Evolutionary conservation across 2,797 vertebrate species (phyloP), one percentile per base, ranked within the genome.

Genomic region (Falco cherrug): DNA sequence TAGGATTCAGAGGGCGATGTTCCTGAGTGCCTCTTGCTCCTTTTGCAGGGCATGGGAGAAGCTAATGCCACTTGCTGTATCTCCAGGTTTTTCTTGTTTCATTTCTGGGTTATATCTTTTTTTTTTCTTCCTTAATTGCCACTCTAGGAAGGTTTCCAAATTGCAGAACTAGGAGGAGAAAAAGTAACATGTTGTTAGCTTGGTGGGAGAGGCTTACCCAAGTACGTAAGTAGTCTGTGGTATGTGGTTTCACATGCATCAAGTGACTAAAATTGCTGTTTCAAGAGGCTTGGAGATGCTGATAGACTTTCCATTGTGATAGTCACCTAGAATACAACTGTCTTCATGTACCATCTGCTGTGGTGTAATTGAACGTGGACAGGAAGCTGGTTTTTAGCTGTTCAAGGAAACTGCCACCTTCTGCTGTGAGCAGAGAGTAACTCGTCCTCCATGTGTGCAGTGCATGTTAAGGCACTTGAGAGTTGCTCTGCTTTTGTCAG

Each of bases 121-220:
- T 63, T 15, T 15, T 5, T 5, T 16, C 29, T 8, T 7, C 16
- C 51, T 73, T 90, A 92, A 73, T 90, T 92, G 71, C 45, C 26
- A 29, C 51, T 84, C 28, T 37, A 88, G 95, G 75, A 95, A 84
- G n/a, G 73, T 71, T 86, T 95, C 87, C 77, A 76, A 84, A 78
- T 51, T 78, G 79, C 85, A 88, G 91, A 95, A 81, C 68, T 59
- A 71, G 82, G 75, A 95, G 76, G 28, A 81, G 61, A 11, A 95
- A 81, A 87, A 82, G 74, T 57, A 95, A 31, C 70, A 15, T 77
- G n/a, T 68, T 77, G 39, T 88, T 84, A 78, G 31, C 73, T 75
- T 89, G 89, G 33, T 92, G 91, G 79, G 69, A 93, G 89, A 87
- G 69, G 76, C 45, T 80, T 69, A 64, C 70, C 53, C 37, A 60